A percentile compares a stretch with the other conserved stretches of the same genome.
Conservation (phyloP, 2,113 vertebrate genomes). For the Sinocyclocheilus grahami region DNA sequence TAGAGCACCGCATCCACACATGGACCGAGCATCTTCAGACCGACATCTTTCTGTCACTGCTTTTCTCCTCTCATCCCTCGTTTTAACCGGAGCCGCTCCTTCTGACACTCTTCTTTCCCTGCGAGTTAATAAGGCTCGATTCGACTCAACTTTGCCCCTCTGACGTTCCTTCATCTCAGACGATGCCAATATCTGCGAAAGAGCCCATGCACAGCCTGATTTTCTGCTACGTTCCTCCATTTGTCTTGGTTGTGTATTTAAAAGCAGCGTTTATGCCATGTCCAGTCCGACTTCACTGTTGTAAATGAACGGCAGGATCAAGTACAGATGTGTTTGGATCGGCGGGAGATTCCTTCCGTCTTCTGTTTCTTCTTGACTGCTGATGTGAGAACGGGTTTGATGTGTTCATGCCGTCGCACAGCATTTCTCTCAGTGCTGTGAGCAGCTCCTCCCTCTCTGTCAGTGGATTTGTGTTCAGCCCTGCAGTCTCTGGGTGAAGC, state of each 20-base stretch:
- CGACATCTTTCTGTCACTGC: constrained; percentile 45
- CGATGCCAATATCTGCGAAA: neutral
- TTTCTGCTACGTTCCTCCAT: no score
- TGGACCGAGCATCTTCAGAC: constrained; percentile 71
- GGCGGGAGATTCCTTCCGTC: neutral
- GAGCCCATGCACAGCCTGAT: neutral
- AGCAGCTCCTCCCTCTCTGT: neutral
- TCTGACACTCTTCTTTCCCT: neutral
- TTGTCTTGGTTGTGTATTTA: no score
- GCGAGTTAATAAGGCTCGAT: neutral
- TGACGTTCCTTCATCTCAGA: neutral
- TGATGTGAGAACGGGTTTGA: neutral
- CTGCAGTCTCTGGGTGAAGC: neutral
- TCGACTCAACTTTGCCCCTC: neutral
- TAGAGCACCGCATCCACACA: constrained; percentile 73
- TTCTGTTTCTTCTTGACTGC: neutral
- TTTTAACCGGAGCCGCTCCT: constrained; percentile 18
- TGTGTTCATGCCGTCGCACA: neutral
- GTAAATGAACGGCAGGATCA: neutral
- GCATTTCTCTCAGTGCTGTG: neutral
- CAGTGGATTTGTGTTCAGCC: neutral
- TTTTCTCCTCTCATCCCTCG: constrained; percentile 44
- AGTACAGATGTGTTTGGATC: constrained; percentile 33
- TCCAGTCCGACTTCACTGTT: no score
- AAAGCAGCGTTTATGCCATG: no score